Evolutionary conservation across 2,888 invertebrate genomes (phyloP), one percentile per base, ranked within the genome.

Genomic region (Pyrgus malvae): DNA sequence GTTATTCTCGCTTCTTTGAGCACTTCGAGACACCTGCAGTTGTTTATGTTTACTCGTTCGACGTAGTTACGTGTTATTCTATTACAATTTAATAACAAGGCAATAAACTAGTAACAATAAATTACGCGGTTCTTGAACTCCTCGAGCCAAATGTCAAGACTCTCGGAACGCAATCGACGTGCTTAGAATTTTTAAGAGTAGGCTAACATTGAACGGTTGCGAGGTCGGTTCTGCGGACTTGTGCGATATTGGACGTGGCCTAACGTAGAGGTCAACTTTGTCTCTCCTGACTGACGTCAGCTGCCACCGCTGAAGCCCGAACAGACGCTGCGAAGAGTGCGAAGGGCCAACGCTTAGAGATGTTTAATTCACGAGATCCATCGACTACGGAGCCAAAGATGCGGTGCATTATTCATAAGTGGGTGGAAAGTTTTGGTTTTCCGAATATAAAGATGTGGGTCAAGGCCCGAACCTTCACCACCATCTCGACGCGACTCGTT

Each of bases 371-470:
- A 67, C 56, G 53, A 64, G 62, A 53, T 48, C 48, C 58, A 60
- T 50, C 60, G 55, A 62, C 61, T 62, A 56, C 60, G 58, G 53
- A 56, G 48, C 44, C 53, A 37, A 54, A 68, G 68, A 68, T 66
- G 61, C 57, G 57, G 60, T 71, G 68, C 68, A 76, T 78, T 76
- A 80, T 79, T 76, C 72, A 77, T 74, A 53, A 72, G 70, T 59
- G 60, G 72, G 59, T 78, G 77, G 80, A 80, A 80, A 80, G 77
- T 80, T 80, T 78, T 55, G 68, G 58, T 68, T 76, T 70, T 72
- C 64, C 66, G 77, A 76, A 78, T 79, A 76, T 73, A 67, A 76
- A 79, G 67, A 81, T 76, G 76, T 76, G 65, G 75, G 78, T 76
- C 78, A 79, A 74, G 80, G 75, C 74, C 64, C 62, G 51, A 42